phyloP scores from a whole-genome alignment of 2,888 invertebrate species.

The Trichopoda pennipes region DNA sequence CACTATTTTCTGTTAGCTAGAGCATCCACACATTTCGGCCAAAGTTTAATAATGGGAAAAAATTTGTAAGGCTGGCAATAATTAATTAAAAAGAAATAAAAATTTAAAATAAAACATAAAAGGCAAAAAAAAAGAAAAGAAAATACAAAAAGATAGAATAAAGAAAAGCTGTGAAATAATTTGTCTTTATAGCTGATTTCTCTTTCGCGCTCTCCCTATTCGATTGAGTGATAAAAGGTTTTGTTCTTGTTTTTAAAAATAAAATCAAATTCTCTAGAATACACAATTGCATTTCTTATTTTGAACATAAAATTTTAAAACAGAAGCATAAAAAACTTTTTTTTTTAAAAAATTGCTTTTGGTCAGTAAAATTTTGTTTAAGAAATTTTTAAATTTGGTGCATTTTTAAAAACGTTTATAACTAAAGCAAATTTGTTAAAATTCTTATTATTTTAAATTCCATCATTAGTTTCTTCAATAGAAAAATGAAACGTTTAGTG shows the following conservation, averaged over 20 bases:
- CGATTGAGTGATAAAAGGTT: slow-evolving; percentile 8
- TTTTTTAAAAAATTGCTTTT: neutral
- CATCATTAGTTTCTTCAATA: slow-evolving; percentile 34
- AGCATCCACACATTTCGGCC: slow-evolving; percentile 40
- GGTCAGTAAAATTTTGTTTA: neutral
- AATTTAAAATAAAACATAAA: neutral
- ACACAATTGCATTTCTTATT: slow-evolving; percentile 17
- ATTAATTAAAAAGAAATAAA: neutral
- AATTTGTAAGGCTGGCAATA: neutral
- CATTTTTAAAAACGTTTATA: slow-evolving; percentile 7
- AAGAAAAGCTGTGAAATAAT: slow-evolving; percentile 41
- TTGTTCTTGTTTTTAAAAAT: neutral
- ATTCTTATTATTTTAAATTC: slow-evolving; percentile 15
- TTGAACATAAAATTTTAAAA: slow-evolving; percentile 1
- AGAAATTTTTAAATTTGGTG: neutral
- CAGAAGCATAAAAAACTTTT: neutral
- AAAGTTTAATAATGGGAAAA: slow-evolving; percentile 50
- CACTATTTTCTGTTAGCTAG: slow-evolving; percentile 4
- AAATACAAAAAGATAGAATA: neutral
- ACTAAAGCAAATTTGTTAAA: neutral
- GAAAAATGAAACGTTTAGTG: slow-evolving; percentile 77
- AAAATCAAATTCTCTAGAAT: slow-evolving; percentile 12
- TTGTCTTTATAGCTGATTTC: slow-evolving; percentile 11
- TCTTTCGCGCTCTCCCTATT: neutral
- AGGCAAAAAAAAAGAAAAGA: neutral